Percentiles rank a stretch among this genome's conserved stretches.
Evolutionary conservation across 2,888 invertebrate genomes (phyloP).

Genomic region (Lochmaea capreae): DNA sequence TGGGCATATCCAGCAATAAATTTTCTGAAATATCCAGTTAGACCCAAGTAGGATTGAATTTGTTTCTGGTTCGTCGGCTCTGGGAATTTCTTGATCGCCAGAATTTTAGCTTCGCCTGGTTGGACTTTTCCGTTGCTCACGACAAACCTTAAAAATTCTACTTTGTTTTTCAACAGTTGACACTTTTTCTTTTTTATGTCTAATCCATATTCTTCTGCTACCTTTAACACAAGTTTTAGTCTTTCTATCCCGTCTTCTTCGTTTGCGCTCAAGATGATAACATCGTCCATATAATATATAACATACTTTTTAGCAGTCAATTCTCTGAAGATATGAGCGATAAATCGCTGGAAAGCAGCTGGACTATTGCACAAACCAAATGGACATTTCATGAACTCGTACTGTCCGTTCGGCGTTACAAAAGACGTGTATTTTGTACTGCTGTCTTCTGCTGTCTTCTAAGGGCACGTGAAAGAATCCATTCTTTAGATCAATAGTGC

Average conservation of each 20-base stretch:
- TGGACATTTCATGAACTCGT: too few relatives aligned
- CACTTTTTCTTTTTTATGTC: slow-evolving; percentile 59
- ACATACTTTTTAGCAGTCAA: slow-evolving; percentile 12
- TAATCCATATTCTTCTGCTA: slow-evolving; percentile 46
- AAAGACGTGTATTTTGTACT: slow-evolving; percentile 38
- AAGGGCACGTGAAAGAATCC: background rate
- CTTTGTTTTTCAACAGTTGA: slow-evolving; percentile 53
- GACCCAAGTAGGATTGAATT: slow-evolving; percentile 55
- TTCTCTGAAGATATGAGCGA: slow-evolving; percentile 18
- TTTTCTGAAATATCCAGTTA: slow-evolving; percentile 59
- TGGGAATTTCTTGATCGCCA: slow-evolving; percentile 45
- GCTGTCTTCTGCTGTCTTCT: slow-evolving; percentile 14
- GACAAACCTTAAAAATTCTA: slow-evolving; percentile 47
- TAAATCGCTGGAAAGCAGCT: slow-evolving; percentile 29
- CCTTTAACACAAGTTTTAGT: too few relatives aligned
- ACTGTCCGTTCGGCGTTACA: slow-evolving; percentile 35
- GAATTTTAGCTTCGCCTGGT: slow-evolving; percentile 45
- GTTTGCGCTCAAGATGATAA: slow-evolving; percentile 2
- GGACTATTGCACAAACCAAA: slow-evolving; percentile 31
- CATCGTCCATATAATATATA: slow-evolving; percentile 26
- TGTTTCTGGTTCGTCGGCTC: too few relatives aligned
- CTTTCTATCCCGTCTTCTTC: too few relatives aligned
- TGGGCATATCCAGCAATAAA: slow-evolving; percentile 55
- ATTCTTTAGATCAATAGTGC: background rate
- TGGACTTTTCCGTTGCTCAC: slow-evolving; percentile 46